Percentiles rank a stretch among this genome's conserved stretches.
Evolutionary conservation across 1,140 invertebrate genomes (phyloP).

Genomic region (Trinorchestia longiramus): DNA sequence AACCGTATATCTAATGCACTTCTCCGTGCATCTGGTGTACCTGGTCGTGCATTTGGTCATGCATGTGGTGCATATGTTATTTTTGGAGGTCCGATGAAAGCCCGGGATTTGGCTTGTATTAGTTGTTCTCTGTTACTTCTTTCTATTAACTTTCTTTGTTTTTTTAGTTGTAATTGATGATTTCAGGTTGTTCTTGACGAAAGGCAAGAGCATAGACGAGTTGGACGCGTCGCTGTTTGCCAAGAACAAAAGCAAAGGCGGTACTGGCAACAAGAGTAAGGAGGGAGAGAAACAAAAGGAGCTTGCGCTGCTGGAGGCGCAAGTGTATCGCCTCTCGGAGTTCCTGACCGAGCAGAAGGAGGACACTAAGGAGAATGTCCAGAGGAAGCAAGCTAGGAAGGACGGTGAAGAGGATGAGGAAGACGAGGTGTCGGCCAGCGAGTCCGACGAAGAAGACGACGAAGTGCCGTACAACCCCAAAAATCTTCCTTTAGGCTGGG

Average conservation of each 20-base stretch:
- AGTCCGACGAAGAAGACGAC: constrained; percentile 85
- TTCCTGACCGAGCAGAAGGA: constrained; percentile 85
- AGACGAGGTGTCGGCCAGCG: constrained; percentile 87
- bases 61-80: no score
- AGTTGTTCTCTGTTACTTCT: no score
- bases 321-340: constrained; percentile 79
- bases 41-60: no score
- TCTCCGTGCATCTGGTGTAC: no score
- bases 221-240: constrained; percentile 91
- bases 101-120: no score
- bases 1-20: no score
- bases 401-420: constrained; percentile 96
- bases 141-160: no score
- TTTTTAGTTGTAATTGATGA: background rate
- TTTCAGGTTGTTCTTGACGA: constrained; percentile 88
- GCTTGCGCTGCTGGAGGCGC: constrained; percentile 68
- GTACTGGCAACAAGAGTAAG: constrained; percentile 76
- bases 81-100: no score
- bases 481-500: constrained; percentile 98
- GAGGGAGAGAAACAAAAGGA: constrained; percentile 75
- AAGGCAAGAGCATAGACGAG: constrained; percentile 86
- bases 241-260: constrained; percentile 81
- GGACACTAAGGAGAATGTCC: constrained; percentile 97
- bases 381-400: constrained; percentile 96
- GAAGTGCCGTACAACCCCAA: constrained; percentile 99